Evolutionary conservation across 1,140 invertebrate genomes (phyloP).

Genomic region (Listronotus bonariensis): DNA sequence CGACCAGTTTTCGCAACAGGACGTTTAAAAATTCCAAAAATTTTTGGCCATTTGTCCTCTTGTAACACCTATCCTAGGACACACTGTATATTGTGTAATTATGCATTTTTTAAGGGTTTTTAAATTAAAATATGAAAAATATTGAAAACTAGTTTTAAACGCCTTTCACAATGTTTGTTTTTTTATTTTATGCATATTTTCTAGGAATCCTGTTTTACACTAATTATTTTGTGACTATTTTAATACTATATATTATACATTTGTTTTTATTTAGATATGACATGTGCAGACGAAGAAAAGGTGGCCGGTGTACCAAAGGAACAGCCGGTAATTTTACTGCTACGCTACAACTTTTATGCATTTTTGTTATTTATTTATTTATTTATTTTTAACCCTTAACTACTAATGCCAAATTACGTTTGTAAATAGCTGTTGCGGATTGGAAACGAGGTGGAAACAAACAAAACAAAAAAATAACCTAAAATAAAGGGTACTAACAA

Average conservation of each 20-base stretch:
- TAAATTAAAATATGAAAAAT: too few species aligned
- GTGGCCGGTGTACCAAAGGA: constrained; percentile 93
- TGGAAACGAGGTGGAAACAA: background rate
- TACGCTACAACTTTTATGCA: background rate
- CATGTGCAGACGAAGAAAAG: constrained; percentile 93
- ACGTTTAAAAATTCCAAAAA: too few species aligned
- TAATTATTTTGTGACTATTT: background rate
- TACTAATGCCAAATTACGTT: background rate
- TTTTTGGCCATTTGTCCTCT: too few species aligned
- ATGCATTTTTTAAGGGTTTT: too few species aligned
- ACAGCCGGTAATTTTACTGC: constrained; percentile 78
- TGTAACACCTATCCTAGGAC: too few species aligned
- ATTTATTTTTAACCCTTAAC: constrained; percentile 6
- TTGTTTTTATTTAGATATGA: constrained; percentile 75
- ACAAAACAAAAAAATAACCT: background rate
- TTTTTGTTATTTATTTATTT: constrained; percentile 41
- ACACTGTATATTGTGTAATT: too few species aligned
- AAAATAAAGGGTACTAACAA: background rate
- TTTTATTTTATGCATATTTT: too few species aligned
- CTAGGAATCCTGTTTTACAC: background rate
- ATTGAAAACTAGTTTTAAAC: too few species aligned
- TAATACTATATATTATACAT: background rate
- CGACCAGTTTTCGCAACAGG: too few species aligned
- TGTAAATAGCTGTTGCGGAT: background rate
- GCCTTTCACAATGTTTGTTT: too few species aligned